These are phyloP conservation scores for Scophthalmus maximus DNA, from an alignment of 2,113 vertebrate species.

Conservation along the genomic window DNA sequence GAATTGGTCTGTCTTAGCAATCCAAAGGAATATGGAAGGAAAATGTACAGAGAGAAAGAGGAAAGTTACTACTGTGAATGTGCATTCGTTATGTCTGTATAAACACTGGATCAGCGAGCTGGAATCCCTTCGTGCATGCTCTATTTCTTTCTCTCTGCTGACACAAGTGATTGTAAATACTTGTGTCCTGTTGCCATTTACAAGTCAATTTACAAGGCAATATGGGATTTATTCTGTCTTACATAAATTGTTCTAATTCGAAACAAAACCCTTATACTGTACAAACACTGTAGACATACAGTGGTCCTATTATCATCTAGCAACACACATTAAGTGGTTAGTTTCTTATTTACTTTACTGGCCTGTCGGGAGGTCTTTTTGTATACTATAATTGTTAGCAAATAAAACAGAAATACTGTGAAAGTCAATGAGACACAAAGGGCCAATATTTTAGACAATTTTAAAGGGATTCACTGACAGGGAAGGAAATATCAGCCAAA, in stretches of 20 bases:
- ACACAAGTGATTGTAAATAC: constrained; percentile 11
- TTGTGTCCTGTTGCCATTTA: constrained; percentile 24
- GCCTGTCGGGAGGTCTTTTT: not conserved
- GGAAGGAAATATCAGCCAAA: not conserved
- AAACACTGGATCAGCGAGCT: constrained; percentile 44
- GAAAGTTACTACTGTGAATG: constrained; percentile 30
- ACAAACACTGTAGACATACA: constrained; percentile 8
- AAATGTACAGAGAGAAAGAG: constrained; percentile 26
- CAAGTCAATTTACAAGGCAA: constrained; percentile 14
- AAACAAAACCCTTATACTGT: constrained; percentile 1
- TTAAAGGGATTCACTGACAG: not conserved
- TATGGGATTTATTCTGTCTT: not conserved
- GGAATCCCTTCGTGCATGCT: constrained; percentile 24
- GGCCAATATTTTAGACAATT: not conserved
- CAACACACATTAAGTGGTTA: not conserved
- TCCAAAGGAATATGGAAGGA: constrained; percentile 27
- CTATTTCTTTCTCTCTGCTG: constrained; percentile 28
- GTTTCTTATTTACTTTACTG: constrained; percentile 14
- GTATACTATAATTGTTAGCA: not conserved
- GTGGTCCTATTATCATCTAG: not conserved
- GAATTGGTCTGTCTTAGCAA: constrained; percentile 27
- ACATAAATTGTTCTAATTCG: constrained; percentile 4
- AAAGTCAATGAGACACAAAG: not conserved
- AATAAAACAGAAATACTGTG: constrained; percentile 1
- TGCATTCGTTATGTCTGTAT: constrained; percentile 35